Conservation (phyloP, 2,888 invertebrate species). For the Oscheius myriophilus region DNA sequence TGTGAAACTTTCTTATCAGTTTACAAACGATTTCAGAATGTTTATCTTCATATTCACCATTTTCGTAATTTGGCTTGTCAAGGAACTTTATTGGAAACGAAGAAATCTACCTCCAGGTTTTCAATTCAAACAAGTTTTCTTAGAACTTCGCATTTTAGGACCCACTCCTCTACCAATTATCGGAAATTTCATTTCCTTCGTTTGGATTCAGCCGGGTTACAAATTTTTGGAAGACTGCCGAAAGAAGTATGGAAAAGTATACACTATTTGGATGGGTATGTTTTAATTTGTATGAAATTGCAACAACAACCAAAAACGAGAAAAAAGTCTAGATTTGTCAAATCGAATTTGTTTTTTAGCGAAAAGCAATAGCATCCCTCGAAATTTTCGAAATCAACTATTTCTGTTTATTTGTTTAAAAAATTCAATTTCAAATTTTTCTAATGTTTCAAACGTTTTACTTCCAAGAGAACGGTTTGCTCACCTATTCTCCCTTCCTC, state of each 20-base stretch:
- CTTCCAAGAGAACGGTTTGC: too few relatives aligned
- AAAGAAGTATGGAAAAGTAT: conserved; percentile 37
- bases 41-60: conserved; percentile 30
- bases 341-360: too few relatives aligned
- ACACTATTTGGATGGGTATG: conserved; percentile 48
- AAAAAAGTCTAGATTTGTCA: too few relatives aligned
- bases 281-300: background rate
- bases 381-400: too few relatives aligned
- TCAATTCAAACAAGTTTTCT: too few relatives aligned
- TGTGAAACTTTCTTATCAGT: too few relatives aligned
- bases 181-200: conserved; percentile 40
- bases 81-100: conserved; percentile 46
- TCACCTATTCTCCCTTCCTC: too few relatives aligned
- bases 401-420: too few relatives aligned
- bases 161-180: conserved; percentile 42
- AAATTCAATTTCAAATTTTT: too few relatives aligned
- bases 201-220: conserved; percentile 34
- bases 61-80: conserved; percentile 25
- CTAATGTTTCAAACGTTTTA: too few relatives aligned
- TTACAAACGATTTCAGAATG: conserved; percentile 20
- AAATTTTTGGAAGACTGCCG: conserved; percentile 33
- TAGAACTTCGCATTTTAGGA: too few relatives aligned
- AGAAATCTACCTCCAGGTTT: conserved; percentile 37
- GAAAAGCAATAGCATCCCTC: too few relatives aligned
- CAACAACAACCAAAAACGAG: background rate